These are phyloP conservation scores for Falco biarmicus DNA, from an alignment of 2,797 vertebrate genomes.

Conservation along the genomic window DNA sequence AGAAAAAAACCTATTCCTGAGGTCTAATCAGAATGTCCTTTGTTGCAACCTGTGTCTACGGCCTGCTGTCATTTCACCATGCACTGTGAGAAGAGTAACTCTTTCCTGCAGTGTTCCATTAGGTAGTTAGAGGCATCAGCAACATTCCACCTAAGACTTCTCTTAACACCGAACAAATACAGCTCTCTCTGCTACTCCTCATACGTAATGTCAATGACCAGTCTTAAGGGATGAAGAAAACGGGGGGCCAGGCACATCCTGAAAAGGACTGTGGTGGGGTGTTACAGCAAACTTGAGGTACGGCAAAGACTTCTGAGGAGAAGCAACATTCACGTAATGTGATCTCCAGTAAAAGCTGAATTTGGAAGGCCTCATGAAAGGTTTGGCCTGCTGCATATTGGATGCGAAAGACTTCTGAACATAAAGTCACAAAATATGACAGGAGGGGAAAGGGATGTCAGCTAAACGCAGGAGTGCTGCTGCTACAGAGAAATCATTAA, in stretches of 20 bases:
- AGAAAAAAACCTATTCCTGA: not conserved
- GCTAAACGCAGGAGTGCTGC: not conserved
- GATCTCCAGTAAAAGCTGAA: not conserved
- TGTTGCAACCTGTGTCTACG: not conserved
- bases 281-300: not conserved
- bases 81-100: not conserved
- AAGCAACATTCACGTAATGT: not conserved
- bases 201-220: rapidly evolving
- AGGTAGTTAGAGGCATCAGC: not conserved
- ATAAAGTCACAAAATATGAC: not conserved
- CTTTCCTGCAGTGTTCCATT: not conserved
- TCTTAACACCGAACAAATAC: not conserved
- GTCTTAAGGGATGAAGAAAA: not conserved
- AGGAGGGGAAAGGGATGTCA: not conserved
- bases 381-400: not conserved
- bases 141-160: not conserved
- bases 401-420: not conserved
- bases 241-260: not conserved
- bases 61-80: not conserved
- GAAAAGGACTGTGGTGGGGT: not conserved
- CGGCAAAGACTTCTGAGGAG: not conserved
- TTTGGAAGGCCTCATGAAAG: not conserved
- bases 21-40: not conserved
- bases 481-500: not conserved
- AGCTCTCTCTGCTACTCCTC: not conserved